phyloP scores from a whole-genome alignment of 2,797 vertebrate species.

The Tapera naevia region DNA sequence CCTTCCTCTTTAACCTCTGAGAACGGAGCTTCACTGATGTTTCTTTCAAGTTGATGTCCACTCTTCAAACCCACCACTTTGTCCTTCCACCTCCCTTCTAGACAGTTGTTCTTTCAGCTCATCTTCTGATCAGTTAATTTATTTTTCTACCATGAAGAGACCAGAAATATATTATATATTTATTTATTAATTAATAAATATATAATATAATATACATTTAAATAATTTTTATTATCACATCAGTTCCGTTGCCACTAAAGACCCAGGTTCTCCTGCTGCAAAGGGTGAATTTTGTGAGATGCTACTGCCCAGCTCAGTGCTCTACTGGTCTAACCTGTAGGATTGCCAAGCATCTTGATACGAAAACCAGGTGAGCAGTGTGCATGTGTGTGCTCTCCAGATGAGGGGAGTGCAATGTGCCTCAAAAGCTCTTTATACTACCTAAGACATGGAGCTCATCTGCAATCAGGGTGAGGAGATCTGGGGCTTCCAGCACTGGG shows the following conservation, averaged over 20 bases:
- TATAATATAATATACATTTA: not conserved
- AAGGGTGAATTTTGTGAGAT: not conserved
- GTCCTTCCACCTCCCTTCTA: not conserved
- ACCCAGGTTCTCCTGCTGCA: not conserved
- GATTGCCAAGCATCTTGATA: not conserved
- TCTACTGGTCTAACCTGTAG: not conserved
- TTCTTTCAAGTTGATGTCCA: not conserved
- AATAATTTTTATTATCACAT: not conserved
- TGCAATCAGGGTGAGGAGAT: rapidly evolving
- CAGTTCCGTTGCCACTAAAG: not conserved
- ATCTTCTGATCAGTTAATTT: not conserved
- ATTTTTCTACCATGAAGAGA: not conserved
- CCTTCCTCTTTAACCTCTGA: not conserved
- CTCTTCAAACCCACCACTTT: not conserved
- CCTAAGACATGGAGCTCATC: not conserved
- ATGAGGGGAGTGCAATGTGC: too few relatives aligned
- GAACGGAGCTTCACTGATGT: not conserved
- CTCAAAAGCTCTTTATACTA: not conserved
- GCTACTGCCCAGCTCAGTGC: not conserved
- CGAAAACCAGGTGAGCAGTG: not conserved
- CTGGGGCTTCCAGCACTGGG: not conserved
- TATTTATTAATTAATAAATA: not conserved
- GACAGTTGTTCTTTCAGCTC: not conserved
- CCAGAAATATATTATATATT: not conserved
- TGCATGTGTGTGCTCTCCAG: not conserved